Evolutionary conservation across 2,113 vertebrate genomes (phyloP), one percentile per base, ranked within the genome.

Genomic region (Gymnarchus niloticus): DNA sequence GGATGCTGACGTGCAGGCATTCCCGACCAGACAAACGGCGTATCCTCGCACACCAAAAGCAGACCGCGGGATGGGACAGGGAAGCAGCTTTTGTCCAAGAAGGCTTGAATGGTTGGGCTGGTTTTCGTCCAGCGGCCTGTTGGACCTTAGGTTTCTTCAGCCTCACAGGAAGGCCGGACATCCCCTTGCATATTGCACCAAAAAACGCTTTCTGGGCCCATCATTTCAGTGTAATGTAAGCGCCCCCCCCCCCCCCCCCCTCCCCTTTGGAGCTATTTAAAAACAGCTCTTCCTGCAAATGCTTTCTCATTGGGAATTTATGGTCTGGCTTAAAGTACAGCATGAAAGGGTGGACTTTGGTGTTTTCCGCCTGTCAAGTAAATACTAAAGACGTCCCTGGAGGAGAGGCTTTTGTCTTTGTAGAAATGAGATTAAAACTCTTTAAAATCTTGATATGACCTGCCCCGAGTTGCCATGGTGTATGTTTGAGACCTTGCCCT

Each of bases 321-420:
- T 81, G 87, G 86, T 92, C 89, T 91, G 90, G 89, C 83, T 90
- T 86, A 80, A 84, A 76, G 83, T n/a, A n/a, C n/a, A n/a, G n/a
- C n/a, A n/a, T n/a, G n/a, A 85, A 77, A 81, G 49, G 25, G 44
- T 59, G 89, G 78, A 86, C 85, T 51, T 33, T 85, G 54, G 0
- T 56, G 83, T 86, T 85, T 81, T 56, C 52, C 83, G 25, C 88
- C 49, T 86, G 41, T 85, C 86, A 73, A 86, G 83, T 89, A 57
- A 88, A 90, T 57, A 48, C 84, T 86, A 88, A 90, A 89, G 88
- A 87, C 87, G 86, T 89, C 90, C 84, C 87, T 80, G 46, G 82
- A 69, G 17, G 17, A 23, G 85, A 73, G 85, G 44, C 33, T 82
- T 51, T 51, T 3, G 21, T 44, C 83, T 87, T 61, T 56, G 28